Evolutionary conservation across 2,113 vertebrate genomes (phyloP), one percentile per base, ranked within the genome.

Genomic region (Dicrurus megarhynchus): DNA sequence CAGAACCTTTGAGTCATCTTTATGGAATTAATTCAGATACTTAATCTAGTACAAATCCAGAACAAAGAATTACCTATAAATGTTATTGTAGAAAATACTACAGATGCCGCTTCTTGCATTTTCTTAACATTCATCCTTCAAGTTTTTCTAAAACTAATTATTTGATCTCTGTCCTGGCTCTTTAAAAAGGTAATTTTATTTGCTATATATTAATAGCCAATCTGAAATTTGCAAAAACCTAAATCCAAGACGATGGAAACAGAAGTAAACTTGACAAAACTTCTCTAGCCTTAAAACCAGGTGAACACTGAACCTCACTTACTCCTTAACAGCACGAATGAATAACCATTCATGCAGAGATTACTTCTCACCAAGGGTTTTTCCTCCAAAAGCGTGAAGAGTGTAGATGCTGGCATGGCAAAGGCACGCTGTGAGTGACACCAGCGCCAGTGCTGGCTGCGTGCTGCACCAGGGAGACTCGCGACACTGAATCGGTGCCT

Each of bases 241-340:
- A 56, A 32, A 59, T 20, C 21, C 10, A 64, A 35, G 33, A 53
- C 11, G 7, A 89, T 8, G 10, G 30, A 79, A 92, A 82, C 5
- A 41, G 41, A 59, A 64, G 3, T 26, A 89, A 94, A 87, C 17
- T 42, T 41, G 23, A 73, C 17, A 52, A 74, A 73, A 82, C 14
- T 16, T 49, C 56, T 65, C 28, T 32, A n/a, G 32, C 21, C 60
- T 78, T 75, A 77, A 63, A 82, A 76, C 23, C 19, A 84, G 22
- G 37, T 7, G 21, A 78, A 42, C 26, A 47, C 8, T 6, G 10
- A 80, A 71, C 10, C 22, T 44, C 21, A 63, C 3, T 59, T 50
- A 20, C 2, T 6, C 37, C 24, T 59, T 47, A 64, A 61, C 9
- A 6, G 32, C 1, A 0, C 5, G 1, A 79, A 4, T 28, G 27